Evolutionary conservation across 1,140 invertebrate genomes (phyloP).

Genomic region (Nasonia longicornis): DNA sequence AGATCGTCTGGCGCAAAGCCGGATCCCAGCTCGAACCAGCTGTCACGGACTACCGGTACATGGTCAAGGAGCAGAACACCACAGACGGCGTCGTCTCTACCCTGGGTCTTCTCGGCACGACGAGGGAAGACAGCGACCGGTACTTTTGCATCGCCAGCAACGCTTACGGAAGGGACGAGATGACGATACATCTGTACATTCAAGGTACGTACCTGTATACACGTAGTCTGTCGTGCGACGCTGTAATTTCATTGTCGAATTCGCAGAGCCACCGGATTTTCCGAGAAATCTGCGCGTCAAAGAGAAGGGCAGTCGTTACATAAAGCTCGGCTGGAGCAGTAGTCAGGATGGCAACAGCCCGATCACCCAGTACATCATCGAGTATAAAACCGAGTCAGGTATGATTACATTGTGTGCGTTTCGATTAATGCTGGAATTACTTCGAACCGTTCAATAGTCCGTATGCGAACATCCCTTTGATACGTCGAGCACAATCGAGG

Average conservation of each 20-base stretch:
- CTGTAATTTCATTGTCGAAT: neutral
- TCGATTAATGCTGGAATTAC: too few species aligned
- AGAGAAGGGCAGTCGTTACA: constrained; percentile 80
- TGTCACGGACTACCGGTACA: constrained; percentile 66
- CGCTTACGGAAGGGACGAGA: constrained; percentile 90
- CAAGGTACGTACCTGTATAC: constrained; percentile 76
- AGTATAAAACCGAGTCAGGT: constrained; percentile 88
- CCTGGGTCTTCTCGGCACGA: constrained; percentile 84
- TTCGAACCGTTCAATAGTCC: too few species aligned
- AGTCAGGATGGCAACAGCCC: constrained; percentile 90
- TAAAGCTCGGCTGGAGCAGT: constrained; percentile 85
- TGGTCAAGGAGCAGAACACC: constrained; percentile 64
- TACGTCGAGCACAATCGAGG: neutral
- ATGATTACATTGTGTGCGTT: constrained; percentile 47
- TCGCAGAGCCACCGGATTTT: constrained; percentile 83
- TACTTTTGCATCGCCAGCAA: constrained; percentile 91
- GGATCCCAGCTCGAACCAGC: constrained; percentile 64
- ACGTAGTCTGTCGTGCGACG: neutral
- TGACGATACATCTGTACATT: constrained; percentile 90
- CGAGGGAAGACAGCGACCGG: constrained; percentile 87
- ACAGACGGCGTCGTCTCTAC: constrained; percentile 83
- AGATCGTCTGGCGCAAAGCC: constrained; percentile 81
- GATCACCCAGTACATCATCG: constrained; percentile 87
- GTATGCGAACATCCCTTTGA: too few species aligned
- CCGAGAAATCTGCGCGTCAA: constrained; percentile 87